Conservation (phyloP, 2,797 vertebrate genomes). For the Carduelis carduelis region DNA sequence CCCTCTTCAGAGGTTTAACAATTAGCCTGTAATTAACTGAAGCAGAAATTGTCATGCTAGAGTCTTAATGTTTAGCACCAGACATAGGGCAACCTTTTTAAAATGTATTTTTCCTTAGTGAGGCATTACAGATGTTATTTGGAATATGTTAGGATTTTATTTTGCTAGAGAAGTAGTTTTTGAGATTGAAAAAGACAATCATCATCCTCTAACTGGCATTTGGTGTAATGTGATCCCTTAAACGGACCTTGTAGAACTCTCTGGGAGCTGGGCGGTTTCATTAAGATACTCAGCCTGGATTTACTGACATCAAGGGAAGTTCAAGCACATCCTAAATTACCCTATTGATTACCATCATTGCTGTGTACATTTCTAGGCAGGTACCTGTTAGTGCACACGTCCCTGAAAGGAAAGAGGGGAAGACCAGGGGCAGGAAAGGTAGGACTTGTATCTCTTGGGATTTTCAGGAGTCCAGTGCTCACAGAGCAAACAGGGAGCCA, state of each 20-base stretch:
- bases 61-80: neutral
- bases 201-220: neutral
- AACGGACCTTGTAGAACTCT: neutral
- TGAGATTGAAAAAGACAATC: neutral
- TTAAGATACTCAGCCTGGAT: neutral
- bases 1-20: neutral
- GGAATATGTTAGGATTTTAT: neutral
- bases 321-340: neutral
- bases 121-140: neutral
- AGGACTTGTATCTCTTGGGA: neutral
- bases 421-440: neutral
- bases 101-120: neutral
- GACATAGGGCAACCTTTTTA: neutral
- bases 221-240: neutral
- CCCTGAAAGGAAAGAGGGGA: neutral
- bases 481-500: neutral
- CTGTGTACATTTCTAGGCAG: neutral
- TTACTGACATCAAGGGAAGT: neutral
- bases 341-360: neutral
- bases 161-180: neutral
- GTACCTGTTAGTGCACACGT: neutral
- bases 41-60: neutral
- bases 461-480: neutral
- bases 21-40: conserved; percentile 6
- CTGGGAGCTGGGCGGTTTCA: neutral